A percentile compares a stretch with the other conserved stretches of the same genome.
Evolutionary conservation across 2,113 vertebrate species (phyloP).

Genomic region (Merops nubicus): DNA sequence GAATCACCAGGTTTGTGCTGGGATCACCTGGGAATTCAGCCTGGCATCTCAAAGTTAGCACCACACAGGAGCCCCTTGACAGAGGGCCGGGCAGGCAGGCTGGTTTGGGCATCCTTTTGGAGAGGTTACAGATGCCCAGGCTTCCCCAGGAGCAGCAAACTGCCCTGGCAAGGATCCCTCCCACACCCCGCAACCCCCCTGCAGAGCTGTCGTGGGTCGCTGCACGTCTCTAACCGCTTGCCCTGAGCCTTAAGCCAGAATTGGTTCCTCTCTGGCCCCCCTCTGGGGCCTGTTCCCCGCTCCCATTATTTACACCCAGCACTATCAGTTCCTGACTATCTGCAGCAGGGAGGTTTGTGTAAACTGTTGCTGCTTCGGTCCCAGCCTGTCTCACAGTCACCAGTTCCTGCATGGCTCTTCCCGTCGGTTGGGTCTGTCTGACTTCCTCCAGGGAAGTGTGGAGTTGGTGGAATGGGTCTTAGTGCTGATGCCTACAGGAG

Average conservation of each 20-base stretch:
- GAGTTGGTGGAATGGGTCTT: not conserved
- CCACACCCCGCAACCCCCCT: rapidly evolving
- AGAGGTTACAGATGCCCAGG: not conserved
- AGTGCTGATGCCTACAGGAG: not conserved
- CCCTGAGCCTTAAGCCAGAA: not conserved
- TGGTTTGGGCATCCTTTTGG: not conserved
- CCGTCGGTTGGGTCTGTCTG: not conserved
- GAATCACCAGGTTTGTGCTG: not conserved
- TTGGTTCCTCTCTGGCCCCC: not conserved
- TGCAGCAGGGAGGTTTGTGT: conserved; percentile 19
- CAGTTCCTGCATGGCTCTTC: conserved; percentile 39
- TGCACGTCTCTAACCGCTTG: not conserved
- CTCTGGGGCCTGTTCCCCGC: not conserved
- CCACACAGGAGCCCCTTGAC: not conserved
- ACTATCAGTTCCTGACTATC: conserved; percentile 54
- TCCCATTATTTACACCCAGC: not conserved
- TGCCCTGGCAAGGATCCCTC: not conserved
- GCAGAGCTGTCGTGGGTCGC: not conserved
- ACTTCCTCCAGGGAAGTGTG: not conserved
- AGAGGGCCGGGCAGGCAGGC: not conserved
- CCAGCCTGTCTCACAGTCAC: not conserved
- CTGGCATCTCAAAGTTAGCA: not conserved
- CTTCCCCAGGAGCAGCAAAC: not conserved
- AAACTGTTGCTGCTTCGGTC: conserved; percentile 18
- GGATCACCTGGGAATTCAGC: not conserved